phyloP scores from a whole-genome alignment of 2,113 vertebrate genomes.

The Rutilus rutilus region DNA sequence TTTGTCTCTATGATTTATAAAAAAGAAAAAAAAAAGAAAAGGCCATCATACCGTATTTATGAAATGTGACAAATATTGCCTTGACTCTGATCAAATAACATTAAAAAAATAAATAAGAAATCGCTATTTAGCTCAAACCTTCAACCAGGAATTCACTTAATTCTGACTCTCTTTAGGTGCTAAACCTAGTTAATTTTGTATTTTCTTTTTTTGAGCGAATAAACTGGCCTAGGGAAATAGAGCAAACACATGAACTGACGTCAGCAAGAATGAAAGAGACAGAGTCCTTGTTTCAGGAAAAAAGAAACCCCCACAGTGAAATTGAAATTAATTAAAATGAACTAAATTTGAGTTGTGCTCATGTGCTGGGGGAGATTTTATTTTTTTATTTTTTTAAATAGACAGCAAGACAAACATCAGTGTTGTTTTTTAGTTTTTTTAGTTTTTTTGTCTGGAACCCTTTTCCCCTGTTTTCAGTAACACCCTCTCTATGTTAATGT shows the following conservation, averaged over 20 bases:
- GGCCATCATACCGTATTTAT: background rate
- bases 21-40: background rate
- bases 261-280: constrained; percentile 7
- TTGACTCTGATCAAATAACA: background rate
- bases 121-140: background rate
- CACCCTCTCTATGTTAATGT: background rate
- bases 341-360: background rate
- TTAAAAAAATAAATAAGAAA: background rate
- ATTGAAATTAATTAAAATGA: background rate
- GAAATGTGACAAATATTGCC: background rate
- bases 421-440: too few relatives aligned
- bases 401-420: background rate
- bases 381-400: too few relatives aligned
- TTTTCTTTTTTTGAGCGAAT: constrained; percentile 29
- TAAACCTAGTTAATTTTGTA: constrained; percentile 19
- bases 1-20: background rate
- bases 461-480: constrained; percentile 76
- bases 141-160: background rate
- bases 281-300: background rate
- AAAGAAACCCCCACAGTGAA: background rate
- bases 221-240: constrained; percentile 43
- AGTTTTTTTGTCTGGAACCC: background rate
- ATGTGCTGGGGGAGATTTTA: background rate
- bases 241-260: constrained; percentile 28
- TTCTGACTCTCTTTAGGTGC: background rate